Conservation (phyloP, 35 echinoderm and acorn worm genomes). For the Ptychodera flava region DNA sequence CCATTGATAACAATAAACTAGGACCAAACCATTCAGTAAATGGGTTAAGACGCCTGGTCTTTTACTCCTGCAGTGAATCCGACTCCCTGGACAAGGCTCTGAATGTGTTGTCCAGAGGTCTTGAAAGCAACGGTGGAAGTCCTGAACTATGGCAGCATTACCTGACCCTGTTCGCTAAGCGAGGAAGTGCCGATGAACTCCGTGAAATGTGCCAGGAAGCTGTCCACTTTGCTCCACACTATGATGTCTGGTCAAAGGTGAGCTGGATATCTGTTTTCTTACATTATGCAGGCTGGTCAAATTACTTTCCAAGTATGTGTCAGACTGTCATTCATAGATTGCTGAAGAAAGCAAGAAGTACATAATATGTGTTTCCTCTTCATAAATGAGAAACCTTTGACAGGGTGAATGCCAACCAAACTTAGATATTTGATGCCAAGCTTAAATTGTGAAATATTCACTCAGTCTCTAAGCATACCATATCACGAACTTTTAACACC, state of each 20-base stretch:
- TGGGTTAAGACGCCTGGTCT: too few relatives aligned
- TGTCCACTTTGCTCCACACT: constrained; percentile 58
- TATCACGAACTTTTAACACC: too few relatives aligned
- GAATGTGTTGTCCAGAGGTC: constrained; percentile 76
- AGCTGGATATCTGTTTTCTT: background rate
- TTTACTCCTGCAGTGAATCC: too few relatives aligned
- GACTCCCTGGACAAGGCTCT: constrained; percentile 52
- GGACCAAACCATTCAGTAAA: too few relatives aligned
- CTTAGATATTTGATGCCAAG: too few relatives aligned
- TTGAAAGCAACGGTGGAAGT: constrained; percentile 59
- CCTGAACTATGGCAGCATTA: constrained; percentile 71
- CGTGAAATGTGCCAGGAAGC: constrained; percentile 64
- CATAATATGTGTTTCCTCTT: too few relatives aligned
- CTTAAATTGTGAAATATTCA: too few relatives aligned
- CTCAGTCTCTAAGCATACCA: too few relatives aligned
- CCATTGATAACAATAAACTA: too few relatives aligned
- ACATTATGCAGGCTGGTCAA: too few relatives aligned
- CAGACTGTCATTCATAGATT: background rate
- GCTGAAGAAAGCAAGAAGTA: background rate
- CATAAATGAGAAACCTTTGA: too few relatives aligned
- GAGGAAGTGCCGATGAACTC: constrained; percentile 51
- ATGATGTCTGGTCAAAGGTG: constrained; percentile 76
- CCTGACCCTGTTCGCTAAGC: constrained; percentile 42
- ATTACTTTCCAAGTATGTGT: background rate
- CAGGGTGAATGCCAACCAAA: too few relatives aligned